These are phyloP conservation scores for Callyntrura sp. DNA, from an alignment of 2,888 invertebrate genomes.

Conservation along the genomic window DNA sequence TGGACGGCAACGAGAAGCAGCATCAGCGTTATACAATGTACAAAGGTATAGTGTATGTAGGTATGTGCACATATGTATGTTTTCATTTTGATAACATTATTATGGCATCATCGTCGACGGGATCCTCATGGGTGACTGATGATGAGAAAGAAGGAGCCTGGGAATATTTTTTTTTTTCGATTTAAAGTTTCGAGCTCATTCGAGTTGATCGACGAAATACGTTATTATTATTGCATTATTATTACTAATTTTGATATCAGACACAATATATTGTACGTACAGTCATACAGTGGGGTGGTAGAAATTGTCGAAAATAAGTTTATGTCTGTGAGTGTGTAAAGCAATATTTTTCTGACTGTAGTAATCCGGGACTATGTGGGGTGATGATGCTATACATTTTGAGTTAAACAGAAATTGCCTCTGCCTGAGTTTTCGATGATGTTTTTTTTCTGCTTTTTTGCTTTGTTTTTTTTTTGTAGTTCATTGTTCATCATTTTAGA, in stretches of 20 bases:
- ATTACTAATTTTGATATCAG: constrained; percentile 19
- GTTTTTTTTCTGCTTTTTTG: constrained; percentile 33
- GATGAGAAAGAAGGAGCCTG: constrained; percentile 78
- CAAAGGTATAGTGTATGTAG: constrained; percentile 3
- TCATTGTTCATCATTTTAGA: constrained; percentile 41
- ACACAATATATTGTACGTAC: neutral
- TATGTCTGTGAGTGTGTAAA: neutral
- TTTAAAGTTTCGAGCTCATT: constrained; percentile 56
- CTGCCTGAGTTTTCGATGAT: constrained; percentile 55
- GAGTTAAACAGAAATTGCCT: constrained; percentile 40
- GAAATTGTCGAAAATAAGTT: constrained; percentile 26
- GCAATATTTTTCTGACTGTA: neutral
- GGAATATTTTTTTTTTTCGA: constrained; percentile 74
- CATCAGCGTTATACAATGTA: constrained; percentile 10
- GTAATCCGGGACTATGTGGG: neutral
- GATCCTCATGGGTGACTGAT: constrained; percentile 77
- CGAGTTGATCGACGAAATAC: constrained; percentile 49
- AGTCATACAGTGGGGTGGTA: neutral
- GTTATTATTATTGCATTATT: constrained; percentile 59
- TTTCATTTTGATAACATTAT: constrained; percentile 21
- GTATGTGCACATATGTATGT: constrained; percentile 7
- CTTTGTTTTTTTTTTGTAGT: constrained; percentile 42
- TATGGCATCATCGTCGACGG: constrained; percentile 41
- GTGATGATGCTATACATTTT: neutral
- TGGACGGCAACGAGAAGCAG: neutral